Conservation (phyloP, 2,888 invertebrate genomes). For the Tipula confusa region DNA sequence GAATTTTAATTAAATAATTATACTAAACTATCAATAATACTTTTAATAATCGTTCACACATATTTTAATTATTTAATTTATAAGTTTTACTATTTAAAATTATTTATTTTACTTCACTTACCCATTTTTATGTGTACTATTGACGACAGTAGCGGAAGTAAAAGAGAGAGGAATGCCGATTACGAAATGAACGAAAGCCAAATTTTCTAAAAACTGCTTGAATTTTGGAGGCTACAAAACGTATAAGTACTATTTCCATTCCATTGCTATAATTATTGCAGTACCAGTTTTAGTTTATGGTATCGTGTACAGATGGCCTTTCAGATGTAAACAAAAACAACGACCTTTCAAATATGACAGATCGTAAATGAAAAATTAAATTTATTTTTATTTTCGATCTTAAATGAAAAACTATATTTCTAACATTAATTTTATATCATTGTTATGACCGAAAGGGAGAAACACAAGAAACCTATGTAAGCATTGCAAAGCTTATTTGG, state of each 20-base stretch:
- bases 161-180: constrained; percentile 41
- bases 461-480: not conserved
- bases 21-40: not conserved
- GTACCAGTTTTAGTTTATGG: not conserved
- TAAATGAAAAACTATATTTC: not conserved
- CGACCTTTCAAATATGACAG: not conserved
- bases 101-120: constrained; percentile 40
- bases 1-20: not conserved
- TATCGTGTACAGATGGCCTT: not conserved
- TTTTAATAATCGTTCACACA: not conserved
- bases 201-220: constrained; percentile 13
- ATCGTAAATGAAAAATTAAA: not conserved
- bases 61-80: not conserved
- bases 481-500: not conserved
- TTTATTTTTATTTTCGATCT: not conserved
- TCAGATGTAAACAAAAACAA: not conserved
- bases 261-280: not conserved
- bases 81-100: not conserved
- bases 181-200: constrained; percentile 28
- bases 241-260: not conserved
- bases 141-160: constrained; percentile 50
- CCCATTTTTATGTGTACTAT: constrained; percentile 49
- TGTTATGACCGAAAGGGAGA: constrained; percentile 28
- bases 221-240: not conserved
- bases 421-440: not conserved